Conservation (phyloP, 2,888 invertebrate genomes). For the Sepiola atlantica region DNA sequence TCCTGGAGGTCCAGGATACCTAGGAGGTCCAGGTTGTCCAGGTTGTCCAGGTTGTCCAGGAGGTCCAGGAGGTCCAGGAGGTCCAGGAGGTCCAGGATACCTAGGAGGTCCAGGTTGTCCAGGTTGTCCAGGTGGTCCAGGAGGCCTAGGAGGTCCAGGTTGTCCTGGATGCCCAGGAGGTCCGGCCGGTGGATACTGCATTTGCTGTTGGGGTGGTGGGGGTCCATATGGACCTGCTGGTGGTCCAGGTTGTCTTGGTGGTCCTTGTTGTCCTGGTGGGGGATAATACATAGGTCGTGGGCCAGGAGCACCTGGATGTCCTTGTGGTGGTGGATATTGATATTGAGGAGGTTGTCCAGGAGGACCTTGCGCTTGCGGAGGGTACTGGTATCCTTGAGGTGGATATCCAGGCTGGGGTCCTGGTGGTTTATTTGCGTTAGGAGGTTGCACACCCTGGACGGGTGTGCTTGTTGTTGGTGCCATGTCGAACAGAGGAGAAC, state of each 20-base stretch:
- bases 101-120: not conserved
- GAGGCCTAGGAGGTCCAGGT: not conserved
- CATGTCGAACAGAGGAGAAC: constrained; percentile 20
- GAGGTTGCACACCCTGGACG: constrained; percentile 13
- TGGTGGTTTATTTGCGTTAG: not conserved
- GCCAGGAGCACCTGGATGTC: constrained; percentile 32
- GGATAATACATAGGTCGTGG: constrained; percentile 34
- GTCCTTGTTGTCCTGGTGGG: not conserved
- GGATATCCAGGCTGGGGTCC: constrained; percentile 14
- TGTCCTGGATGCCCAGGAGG: not conserved
- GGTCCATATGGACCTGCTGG: not conserved
- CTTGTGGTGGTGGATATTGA: not conserved
- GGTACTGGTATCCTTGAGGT: not conserved
- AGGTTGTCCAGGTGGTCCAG: not conserved
- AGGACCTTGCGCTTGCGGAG: not conserved
- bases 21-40: not conserved
- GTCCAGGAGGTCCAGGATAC: not conserved
- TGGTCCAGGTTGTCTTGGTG: not conserved
- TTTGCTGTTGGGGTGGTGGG: not conserved
- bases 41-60: not conserved
- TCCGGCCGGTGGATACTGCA: not conserved
- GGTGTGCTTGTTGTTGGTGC: constrained; percentile 41
- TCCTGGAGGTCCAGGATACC: not conserved
- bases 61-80: not conserved
- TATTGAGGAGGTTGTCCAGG: not conserved